A percentile compares a stretch with the other conserved stretches of the same genome.
Conservation (phyloP, 2,888 invertebrate species). For the Beris morrisii region DNA sequence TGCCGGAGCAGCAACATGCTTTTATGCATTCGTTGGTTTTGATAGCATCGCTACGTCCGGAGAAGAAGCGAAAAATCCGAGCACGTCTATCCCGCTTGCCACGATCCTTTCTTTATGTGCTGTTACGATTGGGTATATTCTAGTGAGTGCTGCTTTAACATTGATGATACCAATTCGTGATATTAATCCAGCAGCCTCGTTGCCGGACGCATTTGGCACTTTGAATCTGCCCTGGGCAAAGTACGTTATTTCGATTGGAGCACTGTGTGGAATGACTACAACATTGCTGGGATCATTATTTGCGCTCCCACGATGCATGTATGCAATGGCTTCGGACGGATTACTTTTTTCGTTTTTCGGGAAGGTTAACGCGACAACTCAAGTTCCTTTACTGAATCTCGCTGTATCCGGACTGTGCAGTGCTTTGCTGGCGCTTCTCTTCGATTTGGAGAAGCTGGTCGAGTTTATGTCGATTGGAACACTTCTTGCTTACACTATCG, state of each 20-base stretch:
- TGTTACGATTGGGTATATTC: conserved; percentile 77
- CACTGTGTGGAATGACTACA: conserved; percentile 90
- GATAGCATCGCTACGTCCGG: conserved; percentile 89
- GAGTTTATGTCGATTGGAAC: conserved; percentile 95
- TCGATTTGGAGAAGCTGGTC: conserved; percentile 86
- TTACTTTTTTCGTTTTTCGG: conserved; percentile 79
- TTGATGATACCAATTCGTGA: conserved; percentile 76
- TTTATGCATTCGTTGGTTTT: conserved; percentile 90
- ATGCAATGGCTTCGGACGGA: conserved; percentile 90
- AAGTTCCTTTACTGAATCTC: conserved; percentile 76
- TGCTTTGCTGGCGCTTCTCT: conserved; percentile 77
- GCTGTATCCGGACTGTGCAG: conserved; percentile 76
- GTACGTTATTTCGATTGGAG: conserved; percentile 80
- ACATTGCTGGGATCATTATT: conserved; percentile 83
- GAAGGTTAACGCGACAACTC: conserved; percentile 75
- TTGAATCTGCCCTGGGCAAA: conserved; percentile 81
- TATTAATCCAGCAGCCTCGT: conserved; percentile 75
- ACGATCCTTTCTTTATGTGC: conserved; percentile 79
- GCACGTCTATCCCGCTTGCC: conserved; percentile 79
- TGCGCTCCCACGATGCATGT: conserved; percentile 82
- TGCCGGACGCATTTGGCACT: conserved; percentile 77
- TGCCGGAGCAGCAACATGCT: conserved; percentile 85
- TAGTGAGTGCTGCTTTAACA: conserved; percentile 80
- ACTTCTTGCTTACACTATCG: conserved; percentile 85
- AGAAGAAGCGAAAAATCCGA: conserved; percentile 81